Evolutionary conservation across 2,797 vertebrate species (phyloP).

Genomic region (Lepus townsendii): DNA sequence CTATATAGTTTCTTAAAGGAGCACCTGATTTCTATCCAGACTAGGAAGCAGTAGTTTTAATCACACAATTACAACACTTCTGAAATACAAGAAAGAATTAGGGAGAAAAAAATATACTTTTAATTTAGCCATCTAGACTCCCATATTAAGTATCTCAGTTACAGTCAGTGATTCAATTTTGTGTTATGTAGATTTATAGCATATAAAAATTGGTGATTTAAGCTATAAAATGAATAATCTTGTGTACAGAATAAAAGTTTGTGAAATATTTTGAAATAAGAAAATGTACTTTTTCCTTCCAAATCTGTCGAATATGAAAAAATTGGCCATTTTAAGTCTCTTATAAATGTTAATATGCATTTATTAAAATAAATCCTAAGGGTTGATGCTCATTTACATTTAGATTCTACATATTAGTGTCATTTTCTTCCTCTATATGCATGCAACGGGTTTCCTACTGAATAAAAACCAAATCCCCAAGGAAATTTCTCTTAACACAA

Average conservation of each 20-base stretch:
- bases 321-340: background rate
- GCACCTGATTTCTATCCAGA: conserved; percentile 11
- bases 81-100: background rate
- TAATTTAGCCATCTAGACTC: background rate
- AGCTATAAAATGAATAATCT: background rate
- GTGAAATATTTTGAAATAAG: background rate
- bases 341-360: background rate
- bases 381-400: background rate
- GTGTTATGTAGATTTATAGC: background rate
- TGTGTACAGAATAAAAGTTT: background rate
- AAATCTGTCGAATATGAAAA: background rate
- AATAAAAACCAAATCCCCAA: conserved; percentile 5
- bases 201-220: background rate
- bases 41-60: background rate
- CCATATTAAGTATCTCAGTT: background rate
- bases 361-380: background rate
- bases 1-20: background rate
- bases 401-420: background rate
- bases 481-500: background rate
- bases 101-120: background rate
- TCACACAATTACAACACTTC: background rate
- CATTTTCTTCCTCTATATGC: background rate
- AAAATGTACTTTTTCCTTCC: background rate
- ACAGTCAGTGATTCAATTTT: background rate
- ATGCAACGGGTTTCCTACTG: background rate